These are phyloP conservation scores for Synanthedon vespiformis DNA, from an alignment of 2,888 invertebrate genomes.

Conservation along the genomic window DNA sequence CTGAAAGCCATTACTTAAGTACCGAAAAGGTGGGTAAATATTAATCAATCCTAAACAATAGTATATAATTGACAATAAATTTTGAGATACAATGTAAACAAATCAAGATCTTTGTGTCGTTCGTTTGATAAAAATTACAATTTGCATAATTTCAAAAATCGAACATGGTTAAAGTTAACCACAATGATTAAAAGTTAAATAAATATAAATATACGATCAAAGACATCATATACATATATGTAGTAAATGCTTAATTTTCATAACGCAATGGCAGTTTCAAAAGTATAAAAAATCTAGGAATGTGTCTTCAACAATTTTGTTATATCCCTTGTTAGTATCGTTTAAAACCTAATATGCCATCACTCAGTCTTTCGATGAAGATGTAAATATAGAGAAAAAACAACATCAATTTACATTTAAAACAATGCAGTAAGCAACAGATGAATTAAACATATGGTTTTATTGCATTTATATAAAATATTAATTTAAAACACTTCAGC, in stretches of 20 bases:
- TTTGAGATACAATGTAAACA: not conserved
- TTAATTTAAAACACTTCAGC: not conserved
- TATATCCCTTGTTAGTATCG: conserved; percentile 18
- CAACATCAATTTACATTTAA: conserved; percentile 27
- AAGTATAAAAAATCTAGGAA: conserved; percentile 18
- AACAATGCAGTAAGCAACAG: conserved; percentile 38
- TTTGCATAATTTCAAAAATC: too few relatives aligned
- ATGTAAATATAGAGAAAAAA: conserved; percentile 28
- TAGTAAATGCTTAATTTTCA: not conserved
- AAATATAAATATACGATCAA: too few relatives aligned
- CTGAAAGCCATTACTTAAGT: conserved; percentile 24
- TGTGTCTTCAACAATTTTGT: conserved; percentile 21
- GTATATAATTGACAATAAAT: not conserved
- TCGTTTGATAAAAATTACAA: not conserved
- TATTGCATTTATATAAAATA: not conserved
- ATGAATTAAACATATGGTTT: conserved; percentile 26
- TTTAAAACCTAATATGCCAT: conserved; percentile 40
- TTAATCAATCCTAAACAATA: too few relatives aligned
- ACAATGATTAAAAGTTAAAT: too few relatives aligned
- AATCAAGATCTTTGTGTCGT: not conserved
- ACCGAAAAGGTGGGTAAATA: conserved; percentile 12
- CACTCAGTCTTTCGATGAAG: conserved; percentile 59
- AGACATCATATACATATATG: not conserved
- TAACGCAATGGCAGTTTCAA: not conserved
- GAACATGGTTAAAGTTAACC: too few relatives aligned